A percentile compares a stretch with the other conserved stretches of the same genome.
Conservation (phyloP, 2,113 vertebrate species). For the Pelvicachromis taeniatus region DNA sequence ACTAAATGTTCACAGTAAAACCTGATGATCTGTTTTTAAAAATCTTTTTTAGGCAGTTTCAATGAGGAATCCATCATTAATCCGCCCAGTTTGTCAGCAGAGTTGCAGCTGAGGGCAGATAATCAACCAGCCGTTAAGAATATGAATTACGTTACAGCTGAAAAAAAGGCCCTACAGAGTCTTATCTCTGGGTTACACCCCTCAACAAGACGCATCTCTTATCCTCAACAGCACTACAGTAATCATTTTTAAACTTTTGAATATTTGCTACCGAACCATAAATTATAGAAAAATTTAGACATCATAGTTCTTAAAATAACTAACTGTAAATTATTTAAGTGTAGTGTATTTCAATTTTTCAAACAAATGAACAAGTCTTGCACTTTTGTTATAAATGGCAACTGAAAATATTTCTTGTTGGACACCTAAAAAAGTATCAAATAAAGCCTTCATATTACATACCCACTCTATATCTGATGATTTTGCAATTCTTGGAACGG, state of each 20-base stretch:
- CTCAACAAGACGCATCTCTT: not conserved
- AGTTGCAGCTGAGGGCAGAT: conserved; percentile 17
- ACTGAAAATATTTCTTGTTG: not conserved
- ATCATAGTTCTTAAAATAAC: not conserved
- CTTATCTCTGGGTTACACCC: conserved; percentile 70
- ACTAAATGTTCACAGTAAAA: not conserved
- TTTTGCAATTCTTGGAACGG: not conserved
- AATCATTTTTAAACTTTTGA: not conserved
- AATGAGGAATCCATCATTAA: not conserved
- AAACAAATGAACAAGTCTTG: not conserved
- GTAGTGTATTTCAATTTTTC: accelerated
- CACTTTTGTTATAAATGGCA: not conserved
- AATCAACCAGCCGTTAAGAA: conserved; percentile 27
- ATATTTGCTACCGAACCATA: not conserved
- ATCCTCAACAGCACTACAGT: not conserved
- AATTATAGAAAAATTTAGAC: not conserved
- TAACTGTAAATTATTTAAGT: not conserved
- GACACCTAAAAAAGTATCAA: not conserved
- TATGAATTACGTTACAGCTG: not conserved
- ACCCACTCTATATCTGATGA: not conserved
- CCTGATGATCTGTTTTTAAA: not conserved
- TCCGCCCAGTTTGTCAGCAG: not conserved
- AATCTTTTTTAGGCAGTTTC: not conserved
- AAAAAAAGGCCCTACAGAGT: not conserved
- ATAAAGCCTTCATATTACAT: not conserved